Base-by-base conservation (phyloP, 2,113 vertebrate species). In the Symphodus melops region DNA sequence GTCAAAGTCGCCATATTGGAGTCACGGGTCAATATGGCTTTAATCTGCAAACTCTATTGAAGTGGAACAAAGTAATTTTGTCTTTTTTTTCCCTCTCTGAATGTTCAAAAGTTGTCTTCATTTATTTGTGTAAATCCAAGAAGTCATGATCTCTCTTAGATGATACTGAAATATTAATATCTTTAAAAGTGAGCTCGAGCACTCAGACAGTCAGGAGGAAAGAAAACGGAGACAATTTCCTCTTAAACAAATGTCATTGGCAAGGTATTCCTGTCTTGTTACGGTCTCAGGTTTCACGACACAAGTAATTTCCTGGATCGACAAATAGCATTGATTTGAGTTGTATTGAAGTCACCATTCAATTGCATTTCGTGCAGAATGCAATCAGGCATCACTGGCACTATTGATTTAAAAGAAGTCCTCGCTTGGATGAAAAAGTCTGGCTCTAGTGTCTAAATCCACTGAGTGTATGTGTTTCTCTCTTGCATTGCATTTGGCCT, bases 281-380 rank as follows among this genome's bases (percentile, higher is more conserved):
- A 88, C 66, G 82, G 77, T 91, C 72, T 77, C 70, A 71, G 79
- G 80, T 83, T 93, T 91, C 82, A 88, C 83, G 70, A 92, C 89
- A 88, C 83, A 88, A 91, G 90, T 91, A 84, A 91, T 93, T 93
- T 93, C 91, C 92, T 92, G 90, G 90, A 92, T 92, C 82, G 90
- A 91, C 86, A 85, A 90, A 87, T 88, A 77, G 79, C 85, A 93
- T 92, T 89, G 91, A 93, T 92, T 91, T 79, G 72, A 89, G 84
- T 82, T 92, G 85, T 85, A 90, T 85, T 89, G 89, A 93, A 92
- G 90, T 91, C 90, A 88, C 89, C 85, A 84, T 92, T 91, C 86
- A 91, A 91, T 92, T 90, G 90, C 84, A 87, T 87, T 90, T 86
- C 82, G 87, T 75, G 72, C 82, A 86, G 82, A 91, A 84, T 88